Conservation (phyloP, 2,888 invertebrate species). For the Hirtodrosophila duncani region DNA sequence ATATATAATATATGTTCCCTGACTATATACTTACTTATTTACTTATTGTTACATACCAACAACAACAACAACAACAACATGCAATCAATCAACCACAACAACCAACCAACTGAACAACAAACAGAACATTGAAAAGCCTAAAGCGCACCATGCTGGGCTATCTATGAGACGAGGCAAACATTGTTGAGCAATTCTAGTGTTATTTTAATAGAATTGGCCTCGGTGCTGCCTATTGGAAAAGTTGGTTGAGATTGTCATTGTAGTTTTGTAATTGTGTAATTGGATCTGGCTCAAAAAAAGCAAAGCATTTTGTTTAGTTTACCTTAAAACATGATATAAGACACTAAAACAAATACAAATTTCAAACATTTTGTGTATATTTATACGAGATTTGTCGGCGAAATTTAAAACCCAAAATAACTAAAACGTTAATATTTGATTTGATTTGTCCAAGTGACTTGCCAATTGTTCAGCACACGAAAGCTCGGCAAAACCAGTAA, state of each 20-base stretch:
- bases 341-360: conserved; percentile 55
- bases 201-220: conserved; percentile 42
- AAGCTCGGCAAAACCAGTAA: conserved; percentile 51
- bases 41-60: conserved; percentile 21
- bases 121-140: conserved; percentile 76
- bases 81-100: conserved; percentile 21
- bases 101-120: too few species aligned
- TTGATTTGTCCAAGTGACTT: conserved; percentile 38
- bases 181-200: conserved; percentile 62
- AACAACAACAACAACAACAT: conserved; percentile 13
- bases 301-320: conserved; percentile 54
- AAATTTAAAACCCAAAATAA: neutral
- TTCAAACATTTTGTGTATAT: too few species aligned
- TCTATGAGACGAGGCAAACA: conserved; percentile 64
- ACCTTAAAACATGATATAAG: conserved; percentile 69
- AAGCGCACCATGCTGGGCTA: conserved; percentile 77
- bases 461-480: conserved; percentile 74
- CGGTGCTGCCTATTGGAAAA: conserved; percentile 54
- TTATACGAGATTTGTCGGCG: too few species aligned
- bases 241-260: conserved; percentile 56
- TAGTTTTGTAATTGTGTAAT: conserved; percentile 13
- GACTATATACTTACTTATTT: conserved; percentile 24
- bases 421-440: conserved; percentile 16
- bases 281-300: conserved; percentile 25
- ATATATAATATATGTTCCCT: conserved; percentile 57